Base-by-base conservation (phyloP, 2,113 vertebrate genomes). In the Tyrannus savana region DNA sequence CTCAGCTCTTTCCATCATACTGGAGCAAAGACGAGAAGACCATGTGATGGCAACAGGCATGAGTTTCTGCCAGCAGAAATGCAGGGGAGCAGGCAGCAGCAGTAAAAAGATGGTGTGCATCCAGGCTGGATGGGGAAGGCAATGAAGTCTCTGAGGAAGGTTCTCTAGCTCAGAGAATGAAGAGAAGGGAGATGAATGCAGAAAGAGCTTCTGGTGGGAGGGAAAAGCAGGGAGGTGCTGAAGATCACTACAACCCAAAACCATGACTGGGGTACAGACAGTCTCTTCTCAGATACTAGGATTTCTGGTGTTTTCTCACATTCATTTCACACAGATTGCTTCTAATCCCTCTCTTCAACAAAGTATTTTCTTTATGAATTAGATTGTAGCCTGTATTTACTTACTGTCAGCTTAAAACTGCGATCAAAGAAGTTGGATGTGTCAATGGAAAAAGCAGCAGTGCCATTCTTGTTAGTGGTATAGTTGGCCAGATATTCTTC, bases 401-500 rank as follows among this genome's bases (percentile, higher is more conserved):
- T 98, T 96, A 98, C 98, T 74, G 69, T 94, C 56, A 98, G 7
- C 35, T 62, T 95, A 58, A 98, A 79, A 31, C 33, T 88, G 24
- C 94, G 83, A 31, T 97, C 92, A 37, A 95, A 97, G 47, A 97
- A 82, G 39, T 93, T 71, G 24, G 97, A 97, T 0, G 98, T 98
- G 63, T 98, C 49, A 0, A 98, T 96, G 52, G 89, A 95, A 92
- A 98, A 97, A 27, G 41, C 84, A 89, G 94, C 97, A 87, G 28
- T 74, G 6, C 98, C 98, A 0, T 97, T 92, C 56, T 73, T 19
- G 31, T 98, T 60, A 4, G 98, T 98, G 19, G 95, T 97, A 9
- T 97, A 97, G 49, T 77, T 97, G 79, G 94, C 96, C 37, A 97
- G 31, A 24, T 87, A 30, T 12, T 77, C 35, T 42, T 87, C 90